phyloP scores from a whole-genome alignment of 2,113 vertebrate species.

The Tyrannus savana region DNA sequence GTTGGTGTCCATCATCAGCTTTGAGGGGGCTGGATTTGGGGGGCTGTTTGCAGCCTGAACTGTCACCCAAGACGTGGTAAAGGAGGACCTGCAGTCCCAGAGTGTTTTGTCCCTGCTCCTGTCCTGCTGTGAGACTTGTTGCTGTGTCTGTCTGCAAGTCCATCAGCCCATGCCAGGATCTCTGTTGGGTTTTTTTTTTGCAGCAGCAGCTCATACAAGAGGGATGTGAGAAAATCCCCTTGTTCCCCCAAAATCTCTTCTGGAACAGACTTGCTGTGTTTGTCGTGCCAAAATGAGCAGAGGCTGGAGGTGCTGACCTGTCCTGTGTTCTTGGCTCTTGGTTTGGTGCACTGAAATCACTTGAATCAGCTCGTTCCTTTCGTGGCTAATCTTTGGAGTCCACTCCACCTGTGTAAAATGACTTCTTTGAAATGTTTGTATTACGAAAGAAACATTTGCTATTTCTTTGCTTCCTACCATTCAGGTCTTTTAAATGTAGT shows the following conservation, averaged over 20 bases:
- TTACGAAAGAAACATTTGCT: slow-evolving; percentile 53
- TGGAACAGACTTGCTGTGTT: neutral
- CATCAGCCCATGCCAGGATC: neutral
- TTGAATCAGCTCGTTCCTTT: slow-evolving; percentile 71
- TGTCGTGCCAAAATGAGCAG: neutral
- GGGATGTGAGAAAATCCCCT: neutral
- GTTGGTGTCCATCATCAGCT: neutral
- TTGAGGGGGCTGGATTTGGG: neutral
- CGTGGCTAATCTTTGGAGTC: slow-evolving; percentile 64
- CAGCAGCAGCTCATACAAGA: neutral
- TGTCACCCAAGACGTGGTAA: neutral
- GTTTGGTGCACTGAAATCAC: slow-evolving; percentile 69
- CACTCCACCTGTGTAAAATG: slow-evolving; percentile 55
- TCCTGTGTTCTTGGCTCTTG: slow-evolving; percentile 35
- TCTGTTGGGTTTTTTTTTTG: neutral
- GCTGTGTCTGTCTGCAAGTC: neutral
- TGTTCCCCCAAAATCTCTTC: slow-evolving; percentile 17
- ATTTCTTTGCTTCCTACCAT: slow-evolving; percentile 59
- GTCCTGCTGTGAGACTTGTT: neutral
- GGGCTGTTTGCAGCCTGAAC: neutral
- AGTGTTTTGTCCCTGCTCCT: neutral
- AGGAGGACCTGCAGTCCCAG: neutral
- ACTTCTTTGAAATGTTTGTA: slow-evolving; percentile 62
- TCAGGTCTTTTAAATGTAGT: slow-evolving; percentile 70
- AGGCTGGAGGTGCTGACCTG: neutral